These are phyloP conservation scores for Sciurus vulgaris DNA, from an alignment of 2,797 vertebrate species.

Conservation along the genomic window DNA sequence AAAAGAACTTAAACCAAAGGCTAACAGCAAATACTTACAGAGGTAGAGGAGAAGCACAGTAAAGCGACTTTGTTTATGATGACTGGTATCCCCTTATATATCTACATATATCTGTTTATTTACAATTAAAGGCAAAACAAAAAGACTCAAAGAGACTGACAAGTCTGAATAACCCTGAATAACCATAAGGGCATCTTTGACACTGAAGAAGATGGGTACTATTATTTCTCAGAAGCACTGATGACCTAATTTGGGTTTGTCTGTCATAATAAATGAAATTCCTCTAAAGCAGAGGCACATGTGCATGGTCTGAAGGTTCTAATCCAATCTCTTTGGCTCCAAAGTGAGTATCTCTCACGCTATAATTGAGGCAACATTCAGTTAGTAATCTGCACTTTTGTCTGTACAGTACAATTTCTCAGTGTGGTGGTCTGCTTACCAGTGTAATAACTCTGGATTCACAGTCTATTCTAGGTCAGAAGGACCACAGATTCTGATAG, in stretches of 20 bases:
- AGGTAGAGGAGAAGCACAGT: neutral
- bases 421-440: neutral
- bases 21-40: neutral
- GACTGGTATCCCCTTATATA: neutral
- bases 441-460: neutral
- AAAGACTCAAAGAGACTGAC: neutral
- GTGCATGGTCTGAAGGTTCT: neutral
- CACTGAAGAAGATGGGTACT: neutral
- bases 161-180: constrained; percentile 5
- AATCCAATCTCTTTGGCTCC: neutral
- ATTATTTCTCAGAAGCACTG: neutral
- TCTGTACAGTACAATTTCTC: neutral
- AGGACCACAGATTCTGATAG: neutral
- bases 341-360: neutral
- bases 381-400: neutral
- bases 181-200: neutral
- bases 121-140: constrained; percentile 23
- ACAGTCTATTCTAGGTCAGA: neutral
- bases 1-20: constrained; percentile 12
- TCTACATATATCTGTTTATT: neutral
- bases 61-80: constrained; percentile 29
- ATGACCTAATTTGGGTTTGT: neutral
- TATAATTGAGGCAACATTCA: neutral
- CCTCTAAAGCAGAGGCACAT: neutral
- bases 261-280: neutral